Evolutionary conservation across 2,797 vertebrate species (phyloP).

Genomic region (Parauchenoglanis punctatus): DNA sequence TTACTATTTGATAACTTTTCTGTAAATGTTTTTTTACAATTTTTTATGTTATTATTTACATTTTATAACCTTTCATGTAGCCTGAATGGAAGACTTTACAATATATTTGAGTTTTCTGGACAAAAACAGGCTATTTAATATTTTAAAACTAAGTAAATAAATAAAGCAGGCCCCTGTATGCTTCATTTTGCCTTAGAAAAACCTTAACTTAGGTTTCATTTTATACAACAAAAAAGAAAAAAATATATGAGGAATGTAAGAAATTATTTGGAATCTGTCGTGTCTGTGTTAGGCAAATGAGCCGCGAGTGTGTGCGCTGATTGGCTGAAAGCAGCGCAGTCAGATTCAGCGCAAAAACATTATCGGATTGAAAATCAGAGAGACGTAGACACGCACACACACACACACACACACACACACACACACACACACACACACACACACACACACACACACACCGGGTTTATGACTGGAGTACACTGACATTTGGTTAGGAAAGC

Average conservation of each 20-base stretch:
- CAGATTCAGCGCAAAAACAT: slow-evolving; percentile 75
- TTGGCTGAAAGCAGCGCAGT: slow-evolving; percentile 76
- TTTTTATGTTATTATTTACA: not conserved
- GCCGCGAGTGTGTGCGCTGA: slow-evolving; percentile 65
- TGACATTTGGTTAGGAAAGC: not conserved
- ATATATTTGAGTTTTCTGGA: not conserved
- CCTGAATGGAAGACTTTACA: not conserved
- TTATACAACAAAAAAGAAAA: not conserved
- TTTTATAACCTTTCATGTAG: not conserved
- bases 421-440: slow-evolving; percentile 62
- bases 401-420: slow-evolving; percentile 62
- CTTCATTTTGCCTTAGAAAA: not conserved
- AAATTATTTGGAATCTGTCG: not conserved
- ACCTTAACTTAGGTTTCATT: not conserved
- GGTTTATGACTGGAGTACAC: slow-evolving; percentile 50
- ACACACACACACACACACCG: slow-evolving; percentile 61
- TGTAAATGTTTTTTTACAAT: not conserved
- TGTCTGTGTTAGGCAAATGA: slow-evolving; percentile 69
- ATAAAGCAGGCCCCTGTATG: not conserved
- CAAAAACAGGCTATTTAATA: not conserved
- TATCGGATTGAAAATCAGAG: slow-evolving; percentile 85
- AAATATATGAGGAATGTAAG: not conserved
- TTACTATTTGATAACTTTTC: not conserved
- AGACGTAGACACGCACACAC: slow-evolving; percentile 66
- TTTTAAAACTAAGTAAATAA: not conserved